These are phyloP conservation scores for Lasiurus cinereus DNA, from an alignment of 2,113 vertebrate genomes.

Conservation along the genomic window DNA sequence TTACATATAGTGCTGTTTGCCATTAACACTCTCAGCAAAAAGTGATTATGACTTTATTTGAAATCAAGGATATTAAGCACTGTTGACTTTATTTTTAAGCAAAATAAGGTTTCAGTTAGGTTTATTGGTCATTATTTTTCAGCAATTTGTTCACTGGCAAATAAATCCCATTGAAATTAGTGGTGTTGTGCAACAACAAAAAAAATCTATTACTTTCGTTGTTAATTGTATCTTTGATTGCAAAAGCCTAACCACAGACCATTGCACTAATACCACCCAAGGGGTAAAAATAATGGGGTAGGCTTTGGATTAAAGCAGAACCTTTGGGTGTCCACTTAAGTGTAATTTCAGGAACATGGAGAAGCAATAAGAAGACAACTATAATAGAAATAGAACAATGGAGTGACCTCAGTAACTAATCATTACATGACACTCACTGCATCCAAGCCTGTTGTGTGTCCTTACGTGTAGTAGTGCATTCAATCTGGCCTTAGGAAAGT, in stretches of 20 bases:
- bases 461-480: rapidly evolving
- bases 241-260: background rate
- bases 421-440: rapidly evolving
- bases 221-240: background rate
- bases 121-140: background rate
- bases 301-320: background rate
- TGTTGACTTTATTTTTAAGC: constrained; percentile 61
- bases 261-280: rapidly evolving
- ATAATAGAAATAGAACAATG: background rate
- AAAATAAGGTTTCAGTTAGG: constrained; percentile 50
- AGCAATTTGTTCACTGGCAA: background rate
- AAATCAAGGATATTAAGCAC: constrained; percentile 54
- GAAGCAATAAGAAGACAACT: background rate
- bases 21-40: background rate
- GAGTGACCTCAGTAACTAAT: background rate
- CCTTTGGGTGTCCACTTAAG: background rate
- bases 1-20: background rate
- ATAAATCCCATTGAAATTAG: background rate
- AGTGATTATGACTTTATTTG: constrained; percentile 48
- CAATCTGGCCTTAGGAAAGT: rapidly evolving
- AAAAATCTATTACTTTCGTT: background rate
- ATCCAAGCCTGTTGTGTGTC: rapidly evolving
- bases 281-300: background rate
- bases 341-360: background rate
- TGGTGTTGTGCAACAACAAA: background rate